Percentiles rank a stretch among this genome's conserved stretches.
phyloP scores from a whole-genome alignment of 64 coral and sea anemone genomes.

The Anthopleura sola region DNA sequence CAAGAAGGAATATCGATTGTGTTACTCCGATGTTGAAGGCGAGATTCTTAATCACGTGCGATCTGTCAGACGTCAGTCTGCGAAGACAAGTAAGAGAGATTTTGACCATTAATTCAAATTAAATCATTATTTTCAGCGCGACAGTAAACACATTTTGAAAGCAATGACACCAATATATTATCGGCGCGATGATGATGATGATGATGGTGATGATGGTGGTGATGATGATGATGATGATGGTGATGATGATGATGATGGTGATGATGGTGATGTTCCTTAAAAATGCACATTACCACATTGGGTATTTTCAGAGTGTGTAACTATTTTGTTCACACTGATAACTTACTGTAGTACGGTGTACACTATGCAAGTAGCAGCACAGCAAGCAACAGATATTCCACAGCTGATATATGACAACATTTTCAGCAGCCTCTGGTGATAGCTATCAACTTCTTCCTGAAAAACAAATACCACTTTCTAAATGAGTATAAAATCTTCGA shows the following conservation, averaged over 20 bases:
- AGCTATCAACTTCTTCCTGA: slow-evolving; percentile 30
- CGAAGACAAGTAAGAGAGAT: neutral
- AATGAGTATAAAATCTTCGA: neutral
- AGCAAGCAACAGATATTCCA: slow-evolving; percentile 54
- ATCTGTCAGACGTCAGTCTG: slow-evolving; percentile 67
- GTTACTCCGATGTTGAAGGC: slow-evolving; percentile 78
- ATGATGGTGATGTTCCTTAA: no score
- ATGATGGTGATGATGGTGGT: no score
- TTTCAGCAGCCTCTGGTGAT: slow-evolving; percentile 27
- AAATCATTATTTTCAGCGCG: no score
- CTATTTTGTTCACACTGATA: no score
- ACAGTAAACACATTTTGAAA: no score
- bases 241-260: no score
- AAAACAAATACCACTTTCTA: neutral
- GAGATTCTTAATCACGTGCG: slow-evolving; percentile 79
- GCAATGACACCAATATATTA: no score
- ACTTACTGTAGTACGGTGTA: slow-evolving; percentile 74
- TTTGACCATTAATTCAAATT: no score
- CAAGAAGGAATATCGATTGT: slow-evolving; percentile 68
- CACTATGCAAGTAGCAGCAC: slow-evolving; percentile 35
- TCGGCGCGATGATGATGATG: no score
- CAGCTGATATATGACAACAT: slow-evolving; percentile 72
- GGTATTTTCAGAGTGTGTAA: no score
- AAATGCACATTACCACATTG: no score
- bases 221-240: no score